These are phyloP conservation scores for Ophthalmolycus amberensis DNA, from an alignment of 2,113 vertebrate genomes.

Conservation along the genomic window DNA sequence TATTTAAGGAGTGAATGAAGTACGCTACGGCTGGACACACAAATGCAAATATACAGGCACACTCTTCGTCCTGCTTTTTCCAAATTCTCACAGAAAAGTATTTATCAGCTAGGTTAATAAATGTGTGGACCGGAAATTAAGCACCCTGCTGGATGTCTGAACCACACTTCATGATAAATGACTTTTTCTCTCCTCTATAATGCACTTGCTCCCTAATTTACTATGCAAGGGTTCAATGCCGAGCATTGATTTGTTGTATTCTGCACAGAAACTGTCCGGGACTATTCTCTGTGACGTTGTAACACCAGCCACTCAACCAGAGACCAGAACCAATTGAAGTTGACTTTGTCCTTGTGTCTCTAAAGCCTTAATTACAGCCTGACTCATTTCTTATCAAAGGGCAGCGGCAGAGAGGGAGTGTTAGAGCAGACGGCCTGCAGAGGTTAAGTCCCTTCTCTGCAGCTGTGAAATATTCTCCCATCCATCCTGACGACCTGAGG, in stretches of 20 bases:
- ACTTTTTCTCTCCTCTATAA: background rate
- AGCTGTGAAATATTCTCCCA: constrained; percentile 31
- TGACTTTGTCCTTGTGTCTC: constrained; percentile 40
- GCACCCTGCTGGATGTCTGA: background rate
- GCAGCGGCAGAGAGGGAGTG: background rate
- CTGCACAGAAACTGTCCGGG: background rate
- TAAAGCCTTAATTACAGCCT: constrained; percentile 42
- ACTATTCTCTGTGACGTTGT: background rate
- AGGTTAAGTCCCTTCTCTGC: constrained; percentile 44
- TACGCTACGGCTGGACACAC: background rate
- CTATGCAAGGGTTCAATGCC: constrained; percentile 19
- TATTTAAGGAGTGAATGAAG: background rate
- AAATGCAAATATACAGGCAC: background rate
- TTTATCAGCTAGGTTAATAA: background rate
- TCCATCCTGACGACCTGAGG: constrained; percentile 32
- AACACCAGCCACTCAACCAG: constrained; percentile 8
- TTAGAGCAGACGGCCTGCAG: constrained; percentile 25
- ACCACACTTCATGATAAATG: constrained; percentile 12
- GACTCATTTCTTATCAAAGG: constrained; percentile 54
- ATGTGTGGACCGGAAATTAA: background rate
- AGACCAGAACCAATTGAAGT: constrained; percentile 43
- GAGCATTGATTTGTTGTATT: constrained; percentile 36
- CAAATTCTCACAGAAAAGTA: background rate
- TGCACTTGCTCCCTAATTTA: background rate
- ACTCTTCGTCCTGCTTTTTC: background rate